A percentile compares a stretch with the other conserved stretches of the same genome.
phyloP scores from a whole-genome alignment of 2,888 invertebrate genomes.

The Lampropteryx suffumata region DNA sequence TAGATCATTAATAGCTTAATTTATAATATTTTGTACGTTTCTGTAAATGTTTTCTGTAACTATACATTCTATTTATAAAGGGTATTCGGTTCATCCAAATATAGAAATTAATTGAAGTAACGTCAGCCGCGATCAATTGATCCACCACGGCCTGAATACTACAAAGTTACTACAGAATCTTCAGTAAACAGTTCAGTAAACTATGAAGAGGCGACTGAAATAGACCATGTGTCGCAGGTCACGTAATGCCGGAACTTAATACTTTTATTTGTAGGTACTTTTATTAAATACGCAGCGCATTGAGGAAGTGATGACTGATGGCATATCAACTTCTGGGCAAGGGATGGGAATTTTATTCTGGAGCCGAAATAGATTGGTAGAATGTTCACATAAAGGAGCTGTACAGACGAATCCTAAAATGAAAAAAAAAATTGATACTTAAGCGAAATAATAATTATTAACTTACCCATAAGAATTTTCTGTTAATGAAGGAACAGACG shows the following conservation, averaged over 20 bases:
- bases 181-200: neutral
- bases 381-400: neutral
- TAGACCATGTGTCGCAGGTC: slow-evolving; percentile 45
- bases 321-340: slow-evolving; percentile 11
- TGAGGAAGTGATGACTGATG: slow-evolving; percentile 25
- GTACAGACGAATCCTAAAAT: no score
- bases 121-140: slow-evolving; percentile 31
- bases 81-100: slow-evolving; percentile 11
- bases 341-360: slow-evolving; percentile 29
- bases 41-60: no score
- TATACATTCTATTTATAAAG: neutral
- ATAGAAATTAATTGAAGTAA: slow-evolving; percentile 33
- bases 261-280: slow-evolving; percentile 58
- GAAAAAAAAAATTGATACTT: no score
- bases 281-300: slow-evolving; percentile 41
- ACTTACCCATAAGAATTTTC: no score
- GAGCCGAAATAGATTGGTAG: slow-evolving; percentile 16
- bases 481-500: no score
- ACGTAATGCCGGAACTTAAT: slow-evolving; percentile 57
- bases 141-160: slow-evolving; percentile 10
- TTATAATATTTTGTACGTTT: neutral
- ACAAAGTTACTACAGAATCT: neutral
- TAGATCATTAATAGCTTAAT: neutral
- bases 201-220: slow-evolving; percentile 23
- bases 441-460: no score